Base-by-base conservation (phyloP, 1,140 invertebrate genomes). In the Drosophila obscura region DNA sequence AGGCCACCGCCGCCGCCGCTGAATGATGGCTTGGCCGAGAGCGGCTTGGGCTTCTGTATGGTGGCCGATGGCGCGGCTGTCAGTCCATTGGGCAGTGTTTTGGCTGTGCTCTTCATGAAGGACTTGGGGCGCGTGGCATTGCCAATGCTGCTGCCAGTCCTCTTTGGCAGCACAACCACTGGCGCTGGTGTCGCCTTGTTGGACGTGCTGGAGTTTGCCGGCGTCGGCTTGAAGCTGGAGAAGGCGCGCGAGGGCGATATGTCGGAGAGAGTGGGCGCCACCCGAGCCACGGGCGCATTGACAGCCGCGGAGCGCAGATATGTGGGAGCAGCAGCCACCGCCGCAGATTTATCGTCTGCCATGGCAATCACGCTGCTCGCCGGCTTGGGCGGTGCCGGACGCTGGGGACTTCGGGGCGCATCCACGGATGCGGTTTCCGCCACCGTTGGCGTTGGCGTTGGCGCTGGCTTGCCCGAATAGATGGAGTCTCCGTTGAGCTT, bases 401-500 rank as follows among this genome's bases (percentile, higher is more conserved):
- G 76, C 56, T 73, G 67, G 16, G 83, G 84, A 60, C 84, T 88
- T 11, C 73, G 65, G 0, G 73, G 67, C 7, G 60, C 39, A 35
- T 73, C 56, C 39, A 59, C 55, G 28, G 64, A 46, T 5, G 50
- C 41, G 2, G 19, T 16, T 13, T 35, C 93, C 93, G 66, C 95
- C 95, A 13, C 93, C 92, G 66, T 24, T 95, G 95, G 31, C 19
- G 11, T 15, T 22, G 53, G 16, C 11, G 62, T 59, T 7, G 28
- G 41, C 0, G 69, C 64, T 41, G 95, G 94, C 0, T 88, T 88
- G 13, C 95, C 94, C 0, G 96, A 96, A 82, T 97, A 97, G 59
- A 97, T 97, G 0, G 96, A 97, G 71, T 97, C 96, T 13, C 87
- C 87, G 87, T 97, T 97, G 15, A 96, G 92, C 68, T 95, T 96